Base-by-base conservation (phyloP, 1,140 invertebrate genomes). In the Brachionus rubens region DNA sequence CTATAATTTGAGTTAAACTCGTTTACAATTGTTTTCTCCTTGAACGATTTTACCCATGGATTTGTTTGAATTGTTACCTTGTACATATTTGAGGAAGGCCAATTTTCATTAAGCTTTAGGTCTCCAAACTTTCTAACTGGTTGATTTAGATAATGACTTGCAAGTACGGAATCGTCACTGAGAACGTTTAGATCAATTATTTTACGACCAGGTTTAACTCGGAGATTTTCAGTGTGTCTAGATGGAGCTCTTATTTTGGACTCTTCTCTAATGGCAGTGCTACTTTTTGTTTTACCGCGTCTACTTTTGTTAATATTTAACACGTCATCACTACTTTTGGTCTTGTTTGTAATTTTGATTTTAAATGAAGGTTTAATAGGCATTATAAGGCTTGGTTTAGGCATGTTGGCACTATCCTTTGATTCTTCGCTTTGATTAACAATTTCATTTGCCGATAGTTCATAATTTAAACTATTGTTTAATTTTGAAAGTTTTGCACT, bases 131-230 rank as follows among this genome's bases (percentile, higher is more conserved):
- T 48, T 3, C 68, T 10, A 14, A 19, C 50, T 12, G 43, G 30
- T 50, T 72, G 26, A 41, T 54, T 72, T 48, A 72, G 24, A 30
- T 50, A 72, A n/a, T 72, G 68, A 52, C 68, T 72, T 10, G 46
- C 30, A 2, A 72, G 9, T 21, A 48, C 26, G 6, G 46, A 72
- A 9, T 54, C 19, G 3, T 72, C 30, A 24, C 19, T 19, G 1
- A 54, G 10, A 19, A 50, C 21, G 50, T 72, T 72, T 24, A 72
- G 30, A 30, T 72, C 68, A 12, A 72, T 54, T 33, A 72, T 21
- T 36, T 72, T 36, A 30, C 36, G 28, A 21, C 5, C 19, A 12
- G 6, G 2, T 1, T 36, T 33, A 30, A 21, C 2, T 10, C 24
- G 28, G 1, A 54, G 10, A 21, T 72, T 54, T 48, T 54, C 50